Evolutionary conservation across 2,113 vertebrate species (phyloP), one percentile per base, ranked within the genome.

Genomic region (Chionodraco myersi): DNA sequence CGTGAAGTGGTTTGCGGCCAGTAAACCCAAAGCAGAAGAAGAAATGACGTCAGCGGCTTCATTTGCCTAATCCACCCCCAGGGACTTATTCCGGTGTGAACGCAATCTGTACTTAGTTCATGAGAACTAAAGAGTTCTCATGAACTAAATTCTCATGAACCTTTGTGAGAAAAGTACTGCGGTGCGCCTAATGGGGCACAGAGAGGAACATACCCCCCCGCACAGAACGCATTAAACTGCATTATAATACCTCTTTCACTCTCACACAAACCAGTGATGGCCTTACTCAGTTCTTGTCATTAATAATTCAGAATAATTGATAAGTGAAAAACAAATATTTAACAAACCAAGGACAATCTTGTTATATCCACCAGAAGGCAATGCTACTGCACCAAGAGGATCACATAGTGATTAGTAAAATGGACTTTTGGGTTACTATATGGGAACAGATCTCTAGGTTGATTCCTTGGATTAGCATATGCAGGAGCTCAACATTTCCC

Each of bases 121-220:
- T n/a, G n/a, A n/a, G n/a, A n/a, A n/a, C n/a, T n/a, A n/a, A n/a
- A n/a, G n/a, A n/a, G n/a, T n/a, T n/a, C n/a, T n/a, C n/a, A n/a
- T n/a, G n/a, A n/a, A n/a, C n/a, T 21, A 21, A 21, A 21, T 21
- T 21, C 21, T 21, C 21, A 21, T 21, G 21, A 21, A 21, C 21
- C 21, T 21, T 21, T 21, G 21, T 21, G 21, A 1, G 21, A 21
- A 21, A 21, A 21, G 21, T 21, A 21, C 21, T 21, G 21, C 21
- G 21, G 21, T 21, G 21, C 21, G 21, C 21, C 21, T 91, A 93
- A 91, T 92, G 89, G 83, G 77, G 65, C 80, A 62, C 62, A 67
- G 56, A 79, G 56, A 77, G 4, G 68, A 80, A 63, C 72, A 73
- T 71, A 58, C n/a, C 41, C 69, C 69, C 47, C 65, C 10, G 36